These are phyloP conservation scores for Petrosia ficiformis DNA, from an alignment of 37 sponge, comb jelly and placozoan species.

Conservation along the genomic window DNA sequence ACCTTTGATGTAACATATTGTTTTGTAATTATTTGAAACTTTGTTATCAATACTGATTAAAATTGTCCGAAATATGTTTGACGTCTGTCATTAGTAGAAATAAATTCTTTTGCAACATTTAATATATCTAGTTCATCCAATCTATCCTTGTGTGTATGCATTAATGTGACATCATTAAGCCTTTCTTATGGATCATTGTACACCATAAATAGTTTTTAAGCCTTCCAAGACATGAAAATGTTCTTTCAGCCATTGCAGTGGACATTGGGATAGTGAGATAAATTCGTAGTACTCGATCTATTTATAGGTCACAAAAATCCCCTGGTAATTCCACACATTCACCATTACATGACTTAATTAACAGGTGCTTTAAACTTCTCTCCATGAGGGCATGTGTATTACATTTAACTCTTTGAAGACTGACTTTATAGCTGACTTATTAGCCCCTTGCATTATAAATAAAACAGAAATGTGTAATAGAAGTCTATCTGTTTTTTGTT, in stretches of 20 bases:
- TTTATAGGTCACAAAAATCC: too few species aligned
- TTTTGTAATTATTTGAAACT: too few species aligned
- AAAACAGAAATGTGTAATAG: too few species aligned
- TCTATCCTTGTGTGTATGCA: slow-evolving; percentile 13
- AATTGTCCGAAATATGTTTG: not conserved
- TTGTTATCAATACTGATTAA: not conserved
- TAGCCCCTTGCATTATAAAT: too few species aligned
- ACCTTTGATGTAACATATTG: too few species aligned
- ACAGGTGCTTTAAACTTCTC: too few species aligned
- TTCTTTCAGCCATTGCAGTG: slow-evolving; percentile 18
- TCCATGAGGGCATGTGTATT: too few species aligned
- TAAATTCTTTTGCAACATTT: not conserved
- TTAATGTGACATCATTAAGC: slow-evolving; percentile 4
- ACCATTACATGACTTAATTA: too few species aligned
- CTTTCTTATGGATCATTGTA: slow-evolving; percentile 19
- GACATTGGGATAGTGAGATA: slow-evolving; percentile 27
- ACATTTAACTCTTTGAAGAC: too few species aligned
- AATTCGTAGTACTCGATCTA: slow-evolving; percentile 9
- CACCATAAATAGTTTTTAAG: slow-evolving; percentile 8
- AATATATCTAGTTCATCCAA: slow-evolving; percentile 3
- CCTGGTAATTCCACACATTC: too few species aligned
- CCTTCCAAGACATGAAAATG: slow-evolving; percentile 19
- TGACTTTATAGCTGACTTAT: too few species aligned
- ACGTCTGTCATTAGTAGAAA: not conserved
- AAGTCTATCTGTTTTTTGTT: too few species aligned